Evolutionary conservation across 2,113 vertebrate genomes (phyloP).

Genomic region (Spea multiplicata): DNA sequence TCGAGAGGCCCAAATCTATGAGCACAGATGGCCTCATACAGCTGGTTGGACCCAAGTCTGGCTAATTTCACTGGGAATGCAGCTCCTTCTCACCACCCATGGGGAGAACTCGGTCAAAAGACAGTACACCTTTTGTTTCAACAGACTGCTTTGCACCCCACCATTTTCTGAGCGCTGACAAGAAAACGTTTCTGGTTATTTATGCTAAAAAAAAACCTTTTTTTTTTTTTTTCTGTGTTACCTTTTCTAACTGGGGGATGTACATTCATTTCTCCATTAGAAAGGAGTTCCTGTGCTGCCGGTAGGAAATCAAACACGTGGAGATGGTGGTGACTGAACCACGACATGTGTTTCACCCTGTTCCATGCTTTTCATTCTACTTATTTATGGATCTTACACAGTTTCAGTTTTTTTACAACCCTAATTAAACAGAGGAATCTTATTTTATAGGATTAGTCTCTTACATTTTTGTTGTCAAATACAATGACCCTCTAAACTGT

Average conservation of each 20-base stretch:
- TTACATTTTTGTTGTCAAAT: too few relatives aligned
- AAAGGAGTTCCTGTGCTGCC: slow-evolving; percentile 33
- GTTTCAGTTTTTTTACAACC: slow-evolving; percentile 5
- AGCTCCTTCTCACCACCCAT: slow-evolving; percentile 16
- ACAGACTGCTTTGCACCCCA: slow-evolving; percentile 56
- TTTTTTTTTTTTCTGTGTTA: slow-evolving; percentile 18
- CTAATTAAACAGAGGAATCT: neutral
- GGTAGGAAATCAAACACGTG: slow-evolving; percentile 25
- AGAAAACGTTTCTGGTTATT: slow-evolving; percentile 56
- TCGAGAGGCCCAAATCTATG: slow-evolving; percentile 97
- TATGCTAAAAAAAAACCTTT: slow-evolving; percentile 53
- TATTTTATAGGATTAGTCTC: neutral
- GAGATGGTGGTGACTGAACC: neutral
- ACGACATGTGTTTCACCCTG: neutral
- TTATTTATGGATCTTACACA: slow-evolving; percentile 28
- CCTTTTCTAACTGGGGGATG: slow-evolving; percentile 28
- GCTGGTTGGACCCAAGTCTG: slow-evolving; percentile 83
- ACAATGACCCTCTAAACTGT: neutral
- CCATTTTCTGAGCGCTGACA: slow-evolving; percentile 59
- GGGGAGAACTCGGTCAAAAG: slow-evolving; percentile 59
- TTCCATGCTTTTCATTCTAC: neutral
- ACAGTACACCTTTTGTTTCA: slow-evolving; percentile 66
- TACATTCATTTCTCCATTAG: slow-evolving; percentile 7
- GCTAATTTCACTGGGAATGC: slow-evolving; percentile 60
- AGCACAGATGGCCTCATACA: slow-evolving; percentile 89